phyloP scores from a whole-genome alignment of 2,113 vertebrate genomes.

The Setophaga coronata region DNA sequence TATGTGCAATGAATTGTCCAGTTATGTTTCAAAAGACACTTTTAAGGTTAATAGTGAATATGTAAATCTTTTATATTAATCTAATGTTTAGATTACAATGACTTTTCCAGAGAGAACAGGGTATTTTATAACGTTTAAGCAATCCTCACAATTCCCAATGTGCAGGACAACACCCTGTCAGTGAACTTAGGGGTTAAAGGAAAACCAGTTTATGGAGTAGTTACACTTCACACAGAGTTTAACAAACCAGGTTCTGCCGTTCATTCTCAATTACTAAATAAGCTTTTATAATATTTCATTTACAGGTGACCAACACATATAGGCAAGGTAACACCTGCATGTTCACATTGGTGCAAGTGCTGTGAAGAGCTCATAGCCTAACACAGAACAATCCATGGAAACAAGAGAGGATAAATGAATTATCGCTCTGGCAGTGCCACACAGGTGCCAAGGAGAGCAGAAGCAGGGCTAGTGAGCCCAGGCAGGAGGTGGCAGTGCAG shows the following conservation, averaged over 20 bases:
- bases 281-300: not conserved
- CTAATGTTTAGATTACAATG: not conserved
- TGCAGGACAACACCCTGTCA: not conserved
- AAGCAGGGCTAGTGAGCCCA: no score
- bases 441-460: no score
- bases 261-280: not conserved
- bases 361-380: accelerated
- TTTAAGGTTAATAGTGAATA: not conserved
- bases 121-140: not conserved
- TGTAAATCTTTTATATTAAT: not conserved
- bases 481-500: no score
- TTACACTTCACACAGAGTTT: not conserved
- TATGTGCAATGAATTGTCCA: not conserved
- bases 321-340: accelerated
- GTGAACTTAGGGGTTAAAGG: not conserved
- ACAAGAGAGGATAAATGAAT: no score
- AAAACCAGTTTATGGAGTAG: not conserved
- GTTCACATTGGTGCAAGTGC: accelerated
- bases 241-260: not conserved
- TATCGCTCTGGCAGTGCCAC: no score
- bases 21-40: not conserved
- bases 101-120: not conserved
- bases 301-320: accelerated
- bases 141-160: not conserved
- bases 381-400: no score